Evolutionary conservation across 2,113 vertebrate species (phyloP), one percentile per base, ranked within the genome.

Genomic region (Axis porcinus): DNA sequence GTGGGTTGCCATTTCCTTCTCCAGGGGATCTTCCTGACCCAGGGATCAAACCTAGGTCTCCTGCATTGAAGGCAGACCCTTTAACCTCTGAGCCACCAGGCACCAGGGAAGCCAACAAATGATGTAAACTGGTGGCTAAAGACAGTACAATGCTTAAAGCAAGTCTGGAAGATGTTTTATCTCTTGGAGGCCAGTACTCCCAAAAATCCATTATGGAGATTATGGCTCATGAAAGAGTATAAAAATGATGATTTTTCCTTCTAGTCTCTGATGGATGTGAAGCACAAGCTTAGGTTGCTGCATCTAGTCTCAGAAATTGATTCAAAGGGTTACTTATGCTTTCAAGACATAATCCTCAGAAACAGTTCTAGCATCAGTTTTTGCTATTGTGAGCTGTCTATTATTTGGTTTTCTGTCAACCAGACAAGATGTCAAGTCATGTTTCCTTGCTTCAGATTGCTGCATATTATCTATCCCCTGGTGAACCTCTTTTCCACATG

Each of bases 401-500:
- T 96, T 96, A 94, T 98, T 98, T 97, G 95, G 84, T 93, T 98
- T 97, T 98, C 96, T 96, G 91, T 98, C 98, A 98, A 79, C 87
- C 93, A 98, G 96, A 93, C 84, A 98, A 98, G 97, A 57, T 96
- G 97, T 98, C 97, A 97, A 98, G 93, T 95, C 92, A 94, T 81
- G 82, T 98, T 98, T 98, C 86, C 82, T 97, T 96, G 82, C 96
- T 98, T 98, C 94, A 95, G 1, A 36, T 97, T 27, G 43, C 76
- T 98, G 92, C 91, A 83, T 86, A 96, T 98, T 87, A 97, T 97
- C 99, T 98, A 70, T 98, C 98, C 67, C 76, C 64, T 12, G 3
- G 47, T 98, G 98, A 98, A 97, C 97, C 96, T 97, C 89, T 98
- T 98, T 97, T 93, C 96, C 94, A 64, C 91, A 97, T 98, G 97